Base-by-base conservation (phyloP, 2,888 invertebrate species). In the Acrobasis repandana region DNA sequence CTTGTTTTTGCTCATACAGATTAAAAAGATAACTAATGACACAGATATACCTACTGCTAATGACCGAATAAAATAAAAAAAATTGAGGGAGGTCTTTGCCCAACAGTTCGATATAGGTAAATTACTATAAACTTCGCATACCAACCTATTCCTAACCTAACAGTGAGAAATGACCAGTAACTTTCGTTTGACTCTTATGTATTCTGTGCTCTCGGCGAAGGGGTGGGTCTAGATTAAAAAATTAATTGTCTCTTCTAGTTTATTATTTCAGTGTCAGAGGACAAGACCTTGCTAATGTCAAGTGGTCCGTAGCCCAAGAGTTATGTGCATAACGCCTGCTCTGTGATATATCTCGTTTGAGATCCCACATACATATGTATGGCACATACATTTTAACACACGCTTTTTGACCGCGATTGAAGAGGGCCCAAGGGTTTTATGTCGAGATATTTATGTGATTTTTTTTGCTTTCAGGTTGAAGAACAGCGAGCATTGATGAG, bases 241-340 rank as follows among this genome's bases (percentile, higher is more conserved):
- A 58, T 48, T 14, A 33, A 43, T 20, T 54, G 47, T 52, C 58
- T 18, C 52, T 60, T 67, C 63, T 51, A 65, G 62, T 38, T 18
- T 5, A 14, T 3, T 66, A 68, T 51, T 58, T 75, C 75, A 65
- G 61, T 63, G 73, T 61, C 52, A 71, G 65, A 77, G 79, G 76
- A 80, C 78, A 79, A 79, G 82, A 77, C 83, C 82, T 82, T 80
- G 83, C 81, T 83, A 85, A 88, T 85, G 88, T 87, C 88, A 84
- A 87, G 86, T 84, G 84, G 85, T 77, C 82, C 85, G 79, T 71
- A 76, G 74, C 77, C 80, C 74, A 79, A 86, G 88, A 89, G 82
- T 88, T 88, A 88, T 88, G 84, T 83, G 83, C 85, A 85, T 84
- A 84, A 83, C 82, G 86, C 82, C 81, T 83, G 83, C 77, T 77